Base-by-base conservation (phyloP, 2,797 vertebrate species). In the Melanotaenia pygmaea region DNA sequence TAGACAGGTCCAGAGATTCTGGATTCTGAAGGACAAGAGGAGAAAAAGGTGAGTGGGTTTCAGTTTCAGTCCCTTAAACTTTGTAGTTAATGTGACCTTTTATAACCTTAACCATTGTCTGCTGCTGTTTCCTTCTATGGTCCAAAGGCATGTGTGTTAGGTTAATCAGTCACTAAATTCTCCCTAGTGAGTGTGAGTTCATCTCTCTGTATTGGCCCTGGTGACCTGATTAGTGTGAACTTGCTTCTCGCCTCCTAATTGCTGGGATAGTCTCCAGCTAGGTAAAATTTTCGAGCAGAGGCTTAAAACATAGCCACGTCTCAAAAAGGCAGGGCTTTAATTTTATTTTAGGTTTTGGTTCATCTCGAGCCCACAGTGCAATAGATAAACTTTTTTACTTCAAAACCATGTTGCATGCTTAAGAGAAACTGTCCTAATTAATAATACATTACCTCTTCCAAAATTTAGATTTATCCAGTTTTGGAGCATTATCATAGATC, bases 1-100 rank as follows among this genome's bases (percentile, higher is more conserved):
- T 97, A 0, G 96, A 97, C 0, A 93, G 73, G 20, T 98, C 97
- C 85, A 98, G 91, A 1, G 96, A 96, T 0, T 95, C 90, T 5
- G 96, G 91, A 18, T 98, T 96, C 97, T 98, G 87, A 0, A 0
- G 26, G 24, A 83, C 2, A 70, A 37, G 12, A 51, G 59, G 37
- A 78, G 51, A 68, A 5, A 28, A 26, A 69, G n/a, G n/a, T n/a
- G n/a, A n/a, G 24, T 56, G 18, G 40, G 14, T 64, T 64, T 16
- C 28, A 10, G 28, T 59, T 57, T 57, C 18, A 16, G 1, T 20
- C 18, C 43, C 18, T 45, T 5, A 45, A 45, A 45, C 43, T 18
- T 45, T 18, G 43, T 45, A 14, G 16, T 43, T 16, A 20, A 20
- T 45, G 16, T 20, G 43, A 45, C 43, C 13, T 18, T 16, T 20